Evolutionary conservation across 2,888 invertebrate genomes (phyloP).

Genomic region (Auanema freiburgensis): DNA sequence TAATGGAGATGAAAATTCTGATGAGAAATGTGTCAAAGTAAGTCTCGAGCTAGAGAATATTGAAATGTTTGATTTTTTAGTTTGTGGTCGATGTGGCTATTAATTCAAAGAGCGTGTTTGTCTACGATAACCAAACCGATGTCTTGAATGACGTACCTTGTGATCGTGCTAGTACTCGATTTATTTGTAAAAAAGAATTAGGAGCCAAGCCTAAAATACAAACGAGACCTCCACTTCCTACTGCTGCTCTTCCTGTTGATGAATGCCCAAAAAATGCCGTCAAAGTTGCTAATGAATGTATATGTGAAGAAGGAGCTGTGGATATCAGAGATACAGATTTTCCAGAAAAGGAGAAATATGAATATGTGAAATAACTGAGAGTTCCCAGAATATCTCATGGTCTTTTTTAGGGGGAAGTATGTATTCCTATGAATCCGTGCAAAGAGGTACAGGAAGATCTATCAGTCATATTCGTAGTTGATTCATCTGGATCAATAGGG

Average conservation of each 20-base stretch:
- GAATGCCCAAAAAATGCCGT: no score
- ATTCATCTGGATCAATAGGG: constrained; percentile 10
- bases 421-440: constrained; percentile 4
- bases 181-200: neutral
- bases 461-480: constrained; percentile 8
- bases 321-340: constrained; percentile 1
- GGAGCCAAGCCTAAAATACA: no score
- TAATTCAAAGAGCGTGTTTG: no score
- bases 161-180: neutral
- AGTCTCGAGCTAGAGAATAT: no score
- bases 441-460: neutral
- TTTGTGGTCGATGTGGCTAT: no score
- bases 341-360: neutral
- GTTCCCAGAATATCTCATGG: neutral
- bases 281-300: no score
- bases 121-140: neutral
- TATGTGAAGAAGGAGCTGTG: neutral
- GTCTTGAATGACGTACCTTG: constrained; percentile 1
- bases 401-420: neutral
- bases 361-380: neutral
- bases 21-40: no score
- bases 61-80: no score
- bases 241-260: no score
- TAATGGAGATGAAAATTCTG: neutral
- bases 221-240: no score